Evolutionary conservation across 2,888 invertebrate species (phyloP).

Genomic region (Azorinus chamasolen): DNA sequence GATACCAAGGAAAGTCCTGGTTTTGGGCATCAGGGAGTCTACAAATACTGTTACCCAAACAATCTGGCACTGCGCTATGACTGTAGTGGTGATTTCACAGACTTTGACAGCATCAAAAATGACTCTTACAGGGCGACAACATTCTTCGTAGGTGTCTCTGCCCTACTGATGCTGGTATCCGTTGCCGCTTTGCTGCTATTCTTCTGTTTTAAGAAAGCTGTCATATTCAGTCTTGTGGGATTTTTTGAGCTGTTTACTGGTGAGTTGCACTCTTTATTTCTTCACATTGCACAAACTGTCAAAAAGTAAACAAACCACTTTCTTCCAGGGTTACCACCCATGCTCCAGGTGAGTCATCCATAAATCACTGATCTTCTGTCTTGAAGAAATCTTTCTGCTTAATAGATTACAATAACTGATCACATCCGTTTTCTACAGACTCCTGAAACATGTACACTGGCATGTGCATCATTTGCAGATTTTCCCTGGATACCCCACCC

Average conservation of each 20-base stretch:
- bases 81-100: slow-evolving; percentile 92
- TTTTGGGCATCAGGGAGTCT: slow-evolving; percentile 96
- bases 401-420: too few relatives aligned
- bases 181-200: slow-evolving; percentile 96
- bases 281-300: too few relatives aligned
- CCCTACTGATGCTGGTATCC: slow-evolving; percentile 93
- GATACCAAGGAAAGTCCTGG: slow-evolving; percentile 87
- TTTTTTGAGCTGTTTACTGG: slow-evolving; percentile 98
- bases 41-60: slow-evolving; percentile 91
- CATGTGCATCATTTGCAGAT: too few relatives aligned
- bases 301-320: too few relatives aligned
- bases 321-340: too few relatives aligned
- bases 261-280: slow-evolving; percentile 87
- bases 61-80: slow-evolving; percentile 66
- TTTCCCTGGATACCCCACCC: too few relatives aligned
- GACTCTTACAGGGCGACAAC: slow-evolving; percentile 95
- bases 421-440: too few relatives aligned
- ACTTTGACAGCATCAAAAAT: slow-evolving; percentile 92
- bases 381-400: too few relatives aligned
- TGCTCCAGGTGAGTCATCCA: too few relatives aligned
- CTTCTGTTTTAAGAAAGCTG: slow-evolving; percentile 96
- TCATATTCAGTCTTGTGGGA: slow-evolving; percentile 97
- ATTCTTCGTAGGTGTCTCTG: slow-evolving; percentile 95
- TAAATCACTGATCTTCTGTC: too few relatives aligned
- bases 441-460: too few relatives aligned